phyloP scores from a whole-genome alignment of 1,140 invertebrate species.

The Teleogryllus occipitalis region DNA sequence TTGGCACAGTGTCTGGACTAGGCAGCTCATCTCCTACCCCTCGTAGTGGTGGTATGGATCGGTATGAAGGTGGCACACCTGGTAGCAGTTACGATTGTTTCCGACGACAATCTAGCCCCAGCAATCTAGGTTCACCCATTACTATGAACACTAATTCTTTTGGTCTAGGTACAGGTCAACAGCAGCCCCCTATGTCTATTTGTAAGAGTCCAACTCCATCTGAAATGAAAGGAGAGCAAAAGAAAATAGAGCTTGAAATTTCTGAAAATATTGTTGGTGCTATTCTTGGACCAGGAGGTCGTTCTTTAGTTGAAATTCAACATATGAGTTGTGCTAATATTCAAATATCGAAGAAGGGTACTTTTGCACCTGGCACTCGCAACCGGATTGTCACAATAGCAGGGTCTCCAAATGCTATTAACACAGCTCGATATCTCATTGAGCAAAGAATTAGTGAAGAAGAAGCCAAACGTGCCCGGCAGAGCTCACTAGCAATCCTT shows the following conservation, averaged over 20 bases:
- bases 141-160: conserved; percentile 68
- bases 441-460: conserved; percentile 92
- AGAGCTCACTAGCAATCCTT: conserved; percentile 60
- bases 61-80: conserved; percentile 56
- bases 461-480: conserved; percentile 84
- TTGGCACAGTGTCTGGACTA: conserved; percentile 55
- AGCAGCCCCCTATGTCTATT: conserved; percentile 41
- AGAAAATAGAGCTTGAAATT: conserved; percentile 84
- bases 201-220: conserved; percentile 79
- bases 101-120: conserved; percentile 53
- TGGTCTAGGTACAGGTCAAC: conserved; percentile 61
- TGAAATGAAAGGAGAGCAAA: conserved; percentile 61
- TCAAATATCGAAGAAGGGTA: conserved; percentile 97
- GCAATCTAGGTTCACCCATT: conserved; percentile 56
- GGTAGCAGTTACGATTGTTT: conserved; percentile 62
- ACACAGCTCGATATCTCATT: conserved; percentile 86
- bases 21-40: conserved; percentile 33
- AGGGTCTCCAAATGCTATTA: conserved; percentile 77
- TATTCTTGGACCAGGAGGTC: conserved; percentile 90
- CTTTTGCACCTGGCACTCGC: conserved; percentile 90
- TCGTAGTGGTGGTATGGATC: conserved; percentile 41
- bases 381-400: conserved; percentile 95
- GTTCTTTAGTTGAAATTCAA: conserved; percentile 93
- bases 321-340: conserved; percentile 93
- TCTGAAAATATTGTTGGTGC: conserved; percentile 89